These are phyloP conservation scores for Trachelus troglodyta DNA, from an alignment of 2,888 invertebrate genomes.

Conservation along the genomic window DNA sequence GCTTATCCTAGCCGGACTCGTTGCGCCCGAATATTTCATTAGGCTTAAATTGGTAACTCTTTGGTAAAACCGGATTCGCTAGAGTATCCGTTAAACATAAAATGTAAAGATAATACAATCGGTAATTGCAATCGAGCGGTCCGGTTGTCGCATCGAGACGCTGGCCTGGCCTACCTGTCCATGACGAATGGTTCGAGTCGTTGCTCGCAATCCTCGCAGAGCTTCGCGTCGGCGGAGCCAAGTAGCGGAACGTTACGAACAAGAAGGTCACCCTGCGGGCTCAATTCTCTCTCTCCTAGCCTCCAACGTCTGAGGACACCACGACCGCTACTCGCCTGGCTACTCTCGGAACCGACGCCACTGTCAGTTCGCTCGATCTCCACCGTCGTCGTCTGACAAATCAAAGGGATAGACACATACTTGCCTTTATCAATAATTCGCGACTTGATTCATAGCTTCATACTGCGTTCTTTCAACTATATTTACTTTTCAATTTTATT, in stretches of 20 bases:
- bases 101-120: neutral
- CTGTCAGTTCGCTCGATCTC: conserved; percentile 94
- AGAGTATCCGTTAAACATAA: neutral
- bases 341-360: conserved; percentile 92
- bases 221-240: conserved; percentile 63
- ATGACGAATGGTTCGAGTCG: conserved; percentile 81
- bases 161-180: conserved; percentile 69
- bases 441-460: too few relatives aligned
- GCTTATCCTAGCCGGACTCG: neutral
- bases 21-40: too few relatives aligned
- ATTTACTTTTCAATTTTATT: neutral
- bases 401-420: conserved; percentile 6
- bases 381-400: conserved; percentile 66
- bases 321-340: conserved; percentile 84
- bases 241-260: conserved; percentile 71
- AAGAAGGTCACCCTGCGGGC: conserved; percentile 66
- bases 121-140: neutral
- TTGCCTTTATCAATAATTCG: neutral
- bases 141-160: neutral
- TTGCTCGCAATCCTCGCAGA: conserved; percentile 91
- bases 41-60: too few relatives aligned
- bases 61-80: too few relatives aligned
- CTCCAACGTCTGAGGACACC: conserved; percentile 57
- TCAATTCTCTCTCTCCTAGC: conserved; percentile 48
- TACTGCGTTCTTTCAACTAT: neutral